These are phyloP conservation scores for Lycocorax pyrrhopterus DNA, from an alignment of 2,113 vertebrate genomes.

Conservation along the genomic window DNA sequence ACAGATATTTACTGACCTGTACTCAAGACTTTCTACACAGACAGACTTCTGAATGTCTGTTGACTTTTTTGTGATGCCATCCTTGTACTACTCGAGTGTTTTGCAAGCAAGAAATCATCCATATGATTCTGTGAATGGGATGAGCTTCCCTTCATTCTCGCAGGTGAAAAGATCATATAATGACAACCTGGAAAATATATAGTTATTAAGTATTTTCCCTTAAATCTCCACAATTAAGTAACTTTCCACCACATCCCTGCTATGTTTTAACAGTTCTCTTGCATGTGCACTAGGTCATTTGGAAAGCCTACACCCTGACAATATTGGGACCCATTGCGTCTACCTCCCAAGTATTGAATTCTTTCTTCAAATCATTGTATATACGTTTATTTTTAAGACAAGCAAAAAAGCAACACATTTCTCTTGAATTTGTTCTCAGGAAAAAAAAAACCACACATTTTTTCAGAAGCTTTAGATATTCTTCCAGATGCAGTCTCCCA, in stretches of 20 bases:
- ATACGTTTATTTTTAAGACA: neutral
- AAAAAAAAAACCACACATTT: neutral
- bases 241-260: neutral
- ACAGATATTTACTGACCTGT: neutral
- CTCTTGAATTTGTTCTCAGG: neutral
- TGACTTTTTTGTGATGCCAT: neutral
- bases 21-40: neutral
- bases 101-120: neutral
- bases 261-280: neutral
- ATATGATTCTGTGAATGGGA: neutral
- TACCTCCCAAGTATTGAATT: neutral
- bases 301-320: neutral
- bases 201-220: neutral
- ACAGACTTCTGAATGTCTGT: neutral
- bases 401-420: neutral
- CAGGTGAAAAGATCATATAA: neutral
- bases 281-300: neutral
- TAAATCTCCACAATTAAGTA: neutral
- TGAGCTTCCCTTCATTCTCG: neutral
- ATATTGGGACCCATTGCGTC: neutral
- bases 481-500: neutral
- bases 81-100: neutral
- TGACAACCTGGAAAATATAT: neutral
- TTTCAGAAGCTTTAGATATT: neutral
- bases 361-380: neutral